Base-by-base conservation (phyloP, 2,113 vertebrate species). In the Daboia siamensis region DNA sequence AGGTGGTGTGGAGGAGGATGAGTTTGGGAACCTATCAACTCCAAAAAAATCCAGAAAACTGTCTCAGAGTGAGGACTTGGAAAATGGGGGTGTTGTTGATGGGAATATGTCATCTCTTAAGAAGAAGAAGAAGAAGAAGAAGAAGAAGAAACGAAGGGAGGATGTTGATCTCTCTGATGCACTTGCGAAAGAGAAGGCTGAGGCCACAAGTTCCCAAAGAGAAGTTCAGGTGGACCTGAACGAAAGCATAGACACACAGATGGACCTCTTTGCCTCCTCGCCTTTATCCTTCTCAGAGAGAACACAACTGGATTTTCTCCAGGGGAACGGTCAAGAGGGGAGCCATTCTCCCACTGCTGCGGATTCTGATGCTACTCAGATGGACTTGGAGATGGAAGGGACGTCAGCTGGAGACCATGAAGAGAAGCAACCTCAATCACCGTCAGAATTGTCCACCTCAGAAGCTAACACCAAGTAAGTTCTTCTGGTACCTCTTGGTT, bases 111-210 rank as follows among this genome's bases (percentile, higher is more conserved):
- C 74, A 21, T 44, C 74, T 21, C 74, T 3, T 39, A 93, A 92
- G n/a, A 46, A 94, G 64, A 92, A 94, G 80, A 95, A 64, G 20
- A 95, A n/a, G n/a, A 95, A 64, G 29, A 95, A 88, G 69, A 92
- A 94, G 80, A 95, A 64, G 23, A 95, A 86, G 88, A 86, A 13
- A 5, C 26, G 54, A 26, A 23, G 4, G 33, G 69, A 33, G n/a
- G 15, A 2, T 7, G 6, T 20, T 33, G 17, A 3, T 44, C 15
- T 20, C 15, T 15, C 69, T 74, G 69, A 3, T 21, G 46, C 4
- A 8, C n/a, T 21, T 44, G 33, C 1, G 0, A 1, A 0, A 0
- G 1, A 0, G 7, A 0, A 13, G 57, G 11, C 3, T 0, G 33
- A 10, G 1, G 2, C 0, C 2, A 0, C 54, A 87, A 91, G 39